A percentile compares a stretch with the other conserved stretches of the same genome.
Conservation (phyloP, 1,140 invertebrate genomes). For the Capitella teleta region DNA sequence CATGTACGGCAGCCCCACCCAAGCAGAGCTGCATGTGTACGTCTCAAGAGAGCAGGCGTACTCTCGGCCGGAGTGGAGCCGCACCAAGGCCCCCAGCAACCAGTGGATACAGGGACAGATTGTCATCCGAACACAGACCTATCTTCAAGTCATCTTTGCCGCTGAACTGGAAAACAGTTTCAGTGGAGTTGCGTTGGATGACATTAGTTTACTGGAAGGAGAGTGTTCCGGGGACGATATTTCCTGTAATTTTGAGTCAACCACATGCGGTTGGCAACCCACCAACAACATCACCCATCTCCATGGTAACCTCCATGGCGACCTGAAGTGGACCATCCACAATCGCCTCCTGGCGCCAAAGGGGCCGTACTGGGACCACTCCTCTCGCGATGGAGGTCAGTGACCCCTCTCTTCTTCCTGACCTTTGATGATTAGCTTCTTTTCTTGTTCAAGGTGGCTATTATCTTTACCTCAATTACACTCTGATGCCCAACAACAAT, state of each 20-base stretch:
- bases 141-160: conserved; percentile 6
- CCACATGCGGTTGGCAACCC: conserved; percentile 4
- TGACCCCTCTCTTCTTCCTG: background rate
- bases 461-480: conserved; percentile 4
- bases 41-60: conserved; percentile 10
- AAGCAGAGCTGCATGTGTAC: conserved; percentile 3
- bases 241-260: conserved; percentile 12
- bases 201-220: conserved; percentile 10
- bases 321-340: conserved; percentile 6
- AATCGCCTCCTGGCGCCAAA: background rate
- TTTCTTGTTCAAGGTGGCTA: conserved; percentile 3
- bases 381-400: conserved; percentile 11
- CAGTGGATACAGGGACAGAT: conserved; percentile 7
- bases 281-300: background rate
- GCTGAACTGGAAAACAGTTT: conserved; percentile 1
- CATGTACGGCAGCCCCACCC: conserved; percentile 1
- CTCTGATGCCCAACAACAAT: background rate
- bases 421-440: too few species aligned
- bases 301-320: conserved; percentile 2
- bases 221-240: conserved; percentile 8
- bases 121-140: background rate
- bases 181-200: conserved; percentile 10
- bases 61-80: conserved; percentile 11
- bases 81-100: background rate
- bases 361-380: conserved; percentile 6